phyloP scores from a whole-genome alignment of 2,888 invertebrate genomes.

The Penaeus monodon region DNA sequence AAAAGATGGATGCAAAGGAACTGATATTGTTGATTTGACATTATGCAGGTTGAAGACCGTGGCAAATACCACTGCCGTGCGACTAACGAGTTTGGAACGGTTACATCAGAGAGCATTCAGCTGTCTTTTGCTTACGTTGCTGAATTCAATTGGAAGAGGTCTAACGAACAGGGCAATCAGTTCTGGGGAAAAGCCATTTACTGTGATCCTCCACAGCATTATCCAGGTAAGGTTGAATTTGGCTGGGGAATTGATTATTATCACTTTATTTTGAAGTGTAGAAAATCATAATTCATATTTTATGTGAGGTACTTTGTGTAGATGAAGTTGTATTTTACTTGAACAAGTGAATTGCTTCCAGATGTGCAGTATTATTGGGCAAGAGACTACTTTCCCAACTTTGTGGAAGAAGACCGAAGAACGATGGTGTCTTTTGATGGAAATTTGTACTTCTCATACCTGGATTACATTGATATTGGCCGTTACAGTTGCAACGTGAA shows the following conservation, averaged over 20 bases:
- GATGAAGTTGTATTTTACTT: no score
- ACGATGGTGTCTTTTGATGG: constrained; percentile 95
- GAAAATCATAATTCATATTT: no score
- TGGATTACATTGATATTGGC: constrained; percentile 90
- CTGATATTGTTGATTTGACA: not conserved
- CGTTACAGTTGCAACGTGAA: constrained; percentile 93
- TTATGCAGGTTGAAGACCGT: constrained; percentile 78
- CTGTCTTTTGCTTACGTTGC: constrained; percentile 89
- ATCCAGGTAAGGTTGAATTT: constrained; percentile 74
- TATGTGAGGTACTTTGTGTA: no score
- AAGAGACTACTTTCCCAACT: constrained; percentile 88
- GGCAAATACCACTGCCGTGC: constrained; percentile 94
- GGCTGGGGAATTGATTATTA: not conserved
- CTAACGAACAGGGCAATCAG: constrained; percentile 86
- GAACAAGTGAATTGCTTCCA: constrained; percentile 66
- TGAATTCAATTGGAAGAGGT: constrained; percentile 89
- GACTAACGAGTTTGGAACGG: constrained; percentile 87
- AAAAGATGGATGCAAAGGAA: no score
- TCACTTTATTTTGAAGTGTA: not conserved
- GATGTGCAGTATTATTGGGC: constrained; percentile 92
- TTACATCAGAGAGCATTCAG: constrained; percentile 88
- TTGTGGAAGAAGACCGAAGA: constrained; percentile 91
- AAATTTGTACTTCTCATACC: constrained; percentile 91
- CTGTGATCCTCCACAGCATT: constrained; percentile 93
- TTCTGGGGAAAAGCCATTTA: constrained; percentile 94